These are phyloP conservation scores for Scrobipalpa costella DNA, from an alignment of 2,888 invertebrate genomes.

Conservation along the genomic window DNA sequence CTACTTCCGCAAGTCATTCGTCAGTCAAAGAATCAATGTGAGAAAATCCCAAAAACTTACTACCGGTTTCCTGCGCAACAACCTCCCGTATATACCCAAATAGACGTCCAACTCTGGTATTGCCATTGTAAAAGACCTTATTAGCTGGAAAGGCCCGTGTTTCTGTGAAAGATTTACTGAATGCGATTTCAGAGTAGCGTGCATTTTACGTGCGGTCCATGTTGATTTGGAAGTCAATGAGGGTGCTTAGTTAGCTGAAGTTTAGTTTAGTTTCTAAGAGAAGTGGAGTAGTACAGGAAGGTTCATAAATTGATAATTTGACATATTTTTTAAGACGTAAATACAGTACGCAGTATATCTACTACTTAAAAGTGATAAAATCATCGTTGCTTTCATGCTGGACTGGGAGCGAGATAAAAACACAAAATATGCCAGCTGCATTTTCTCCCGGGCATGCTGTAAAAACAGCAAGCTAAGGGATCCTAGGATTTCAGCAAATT, in stretches of 20 bases:
- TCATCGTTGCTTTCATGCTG: too few relatives aligned
- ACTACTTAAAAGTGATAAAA: too few relatives aligned
- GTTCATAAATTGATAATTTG: too few relatives aligned
- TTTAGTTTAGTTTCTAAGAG: conserved; percentile 1
- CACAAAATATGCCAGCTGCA: too few relatives aligned
- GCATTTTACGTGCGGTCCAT: conserved; percentile 55
- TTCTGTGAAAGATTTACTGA: conserved; percentile 59
- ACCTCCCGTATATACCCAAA: conserved; percentile 41
- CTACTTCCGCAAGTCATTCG: too few relatives aligned
- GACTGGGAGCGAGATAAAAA: too few relatives aligned
- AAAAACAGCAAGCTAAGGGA: too few relatives aligned
- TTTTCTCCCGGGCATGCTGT: too few relatives aligned
- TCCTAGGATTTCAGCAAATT: too few relatives aligned
- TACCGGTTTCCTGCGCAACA: conserved; percentile 34
- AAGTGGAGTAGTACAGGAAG: background rate
- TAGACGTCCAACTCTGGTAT: conserved; percentile 42
- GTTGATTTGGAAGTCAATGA: conserved; percentile 67
- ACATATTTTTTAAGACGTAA: too few relatives aligned
- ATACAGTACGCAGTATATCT: too few relatives aligned
- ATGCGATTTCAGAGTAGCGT: conserved; percentile 59
- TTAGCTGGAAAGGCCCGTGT: conserved; percentile 58
- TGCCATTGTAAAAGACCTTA: conserved; percentile 58
- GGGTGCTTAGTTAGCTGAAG: conserved; percentile 47
- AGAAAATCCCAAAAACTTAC: background rate
- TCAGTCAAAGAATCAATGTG: too few relatives aligned